Evolutionary conservation across 2,113 vertebrate genomes (phyloP), one percentile per base, ranked within the genome.

Genomic region (Casuarius casuarius): DNA sequence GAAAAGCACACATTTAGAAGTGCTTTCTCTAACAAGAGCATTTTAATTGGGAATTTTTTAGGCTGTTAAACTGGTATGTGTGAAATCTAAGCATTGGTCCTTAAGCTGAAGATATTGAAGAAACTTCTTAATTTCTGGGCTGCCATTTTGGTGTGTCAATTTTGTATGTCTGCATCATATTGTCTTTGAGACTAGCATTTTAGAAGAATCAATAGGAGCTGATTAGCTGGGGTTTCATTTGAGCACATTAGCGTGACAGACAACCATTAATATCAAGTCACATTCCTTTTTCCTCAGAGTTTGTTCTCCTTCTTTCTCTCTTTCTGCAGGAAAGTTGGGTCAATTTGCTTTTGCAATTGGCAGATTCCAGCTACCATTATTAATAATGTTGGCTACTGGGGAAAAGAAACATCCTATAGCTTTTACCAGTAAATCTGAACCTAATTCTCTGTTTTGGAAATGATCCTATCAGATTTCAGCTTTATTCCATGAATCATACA

Each of bases 171-270:
- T 90, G 46, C 38, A 44, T 63, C 71, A 21, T 1, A 23, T 61
- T 72, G 62, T 91, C 62, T 82, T 40, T 76, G 62, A 56, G 33
- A 76, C 0, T 66, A 58, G 35, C 63, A 40, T 68, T 84, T 21
- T 2, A 52, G 58, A 79, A 63, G 62, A 92, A 91, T 91, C 74
- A 87, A 23, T 51, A 62, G 84, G 40, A 77, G 31, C 26, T 92
- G 87, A 94, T 92, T 46, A 83, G 49, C 70, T 89, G 84, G 75
- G 23, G 35, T 84, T 96, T 93, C 28, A 67, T 92, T 90, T 59
- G 49, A 54, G 63, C 21, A 38, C 25, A 54, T 65, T 51, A 74
- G 13, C 1, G 2, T 56, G 59, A 42, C 29, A 54, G 19, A 73
- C 26, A 78, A 14, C 54, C 40, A 58, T 89, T 91, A 89, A 28